Percentiles rank a stretch among this genome's conserved stretches.
phyloP scores from a whole-genome alignment of 2,888 invertebrate species.

The Dryococelus australis region DNA sequence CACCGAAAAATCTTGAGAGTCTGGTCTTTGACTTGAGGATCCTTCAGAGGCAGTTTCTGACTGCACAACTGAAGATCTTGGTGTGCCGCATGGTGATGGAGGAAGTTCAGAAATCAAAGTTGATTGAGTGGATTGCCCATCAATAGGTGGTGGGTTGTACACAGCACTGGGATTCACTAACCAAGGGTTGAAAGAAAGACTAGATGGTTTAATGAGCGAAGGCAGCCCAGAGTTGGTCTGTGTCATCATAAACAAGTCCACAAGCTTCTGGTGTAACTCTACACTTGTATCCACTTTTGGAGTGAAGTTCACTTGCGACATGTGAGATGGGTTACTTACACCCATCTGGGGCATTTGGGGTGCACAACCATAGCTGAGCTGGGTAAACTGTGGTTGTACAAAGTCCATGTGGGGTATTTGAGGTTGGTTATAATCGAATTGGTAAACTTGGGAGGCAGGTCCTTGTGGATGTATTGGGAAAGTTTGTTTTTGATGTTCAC shows the following conservation, averaged over 20 bases:
- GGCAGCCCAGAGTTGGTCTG: not conserved
- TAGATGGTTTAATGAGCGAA: not conserved
- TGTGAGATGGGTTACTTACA: not conserved
- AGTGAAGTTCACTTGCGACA: not conserved
- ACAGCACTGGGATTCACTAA: not conserved
- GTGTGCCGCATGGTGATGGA: not conserved
- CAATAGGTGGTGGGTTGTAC: not conserved
- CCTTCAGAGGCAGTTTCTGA: not conserved
- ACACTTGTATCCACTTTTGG: not conserved
- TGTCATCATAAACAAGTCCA: not conserved
- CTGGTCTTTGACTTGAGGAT: not conserved
- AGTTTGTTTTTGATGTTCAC: not conserved
- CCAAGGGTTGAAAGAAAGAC: not conserved
- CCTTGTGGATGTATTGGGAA: not conserved
- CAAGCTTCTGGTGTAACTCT: not conserved
- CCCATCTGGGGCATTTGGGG: not conserved
- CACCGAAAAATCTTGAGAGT: not conserved
- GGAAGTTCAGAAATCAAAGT: slow-evolving; percentile 1
- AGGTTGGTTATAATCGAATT: not conserved
- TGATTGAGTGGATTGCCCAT: not conserved
- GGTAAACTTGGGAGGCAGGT: not conserved
- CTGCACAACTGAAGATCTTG: not conserved
- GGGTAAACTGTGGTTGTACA: not conserved
- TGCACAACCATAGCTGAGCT: not conserved
- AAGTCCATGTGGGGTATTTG: not conserved